Evolutionary conservation across 2,113 vertebrate species (phyloP), one percentile per base, ranked within the genome.

Genomic region (Solenodon paradoxus): DNA sequence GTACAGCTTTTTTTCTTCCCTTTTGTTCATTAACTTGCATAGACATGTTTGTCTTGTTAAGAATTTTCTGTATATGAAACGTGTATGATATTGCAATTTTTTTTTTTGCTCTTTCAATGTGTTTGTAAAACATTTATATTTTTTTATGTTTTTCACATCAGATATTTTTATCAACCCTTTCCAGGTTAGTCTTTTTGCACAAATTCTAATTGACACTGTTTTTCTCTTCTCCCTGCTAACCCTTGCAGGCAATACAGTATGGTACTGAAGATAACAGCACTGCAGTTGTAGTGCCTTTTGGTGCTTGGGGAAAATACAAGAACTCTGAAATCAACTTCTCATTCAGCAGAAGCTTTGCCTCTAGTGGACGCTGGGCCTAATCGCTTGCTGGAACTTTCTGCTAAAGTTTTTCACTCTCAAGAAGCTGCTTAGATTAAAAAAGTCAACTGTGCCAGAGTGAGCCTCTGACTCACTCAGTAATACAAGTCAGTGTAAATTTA

Each of bases 261-360:
- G 99, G 99, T 30, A 97, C 99, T 0, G 99, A 99, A 96, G 99
- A 99, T 97, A 99, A 99, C 98, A 99, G 99, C 98, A 99, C 99
- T 0, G 97, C 99, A 30, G 98, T 99, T 0, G 99, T 99, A 28
- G 99, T 99, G 78, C 99, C 99, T 0, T 99, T 99, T 40, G 99
- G 99, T 49, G 99, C 99, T 0, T 99, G 99, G 99, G 99, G 99
- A 53, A 99, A 99, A 90, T 99, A 99, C 96, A 99, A 99, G 97
- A 99, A 96, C 10, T 98, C 99, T 0, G 99, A 99, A 78, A 32
- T 98, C 32, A 99, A 97, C 97, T 99, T 99, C 98, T 99, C 99
- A 49, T 99, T 99, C 98, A 99, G 99, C 98, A 99, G 99, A 92
- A 99, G 99, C 77, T 99, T 99, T 9, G 99, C 99, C 96, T 99